These are phyloP conservation scores for Plebejus melissa DNA, from an alignment of 2,888 invertebrate genomes.

Conservation along the genomic window DNA sequence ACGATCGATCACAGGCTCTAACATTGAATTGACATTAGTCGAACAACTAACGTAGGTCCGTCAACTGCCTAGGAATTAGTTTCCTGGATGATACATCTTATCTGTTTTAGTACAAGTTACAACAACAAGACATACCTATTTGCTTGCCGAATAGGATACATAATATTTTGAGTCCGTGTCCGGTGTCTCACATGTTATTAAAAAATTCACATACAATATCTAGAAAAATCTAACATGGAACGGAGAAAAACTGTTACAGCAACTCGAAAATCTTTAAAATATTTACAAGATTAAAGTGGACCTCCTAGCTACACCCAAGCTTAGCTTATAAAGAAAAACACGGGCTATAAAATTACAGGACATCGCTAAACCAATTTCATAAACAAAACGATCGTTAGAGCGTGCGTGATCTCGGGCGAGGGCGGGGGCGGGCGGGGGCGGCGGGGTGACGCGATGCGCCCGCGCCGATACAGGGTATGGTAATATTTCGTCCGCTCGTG, in stretches of 20 bases:
- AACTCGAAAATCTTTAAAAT: not conserved
- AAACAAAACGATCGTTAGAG: conserved; percentile 2
- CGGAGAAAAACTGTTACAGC: not conserved
- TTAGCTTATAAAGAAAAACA: not conserved
- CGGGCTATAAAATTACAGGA: conserved; percentile 8
- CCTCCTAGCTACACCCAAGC: not conserved
- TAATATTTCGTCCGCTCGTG: conserved; percentile 70
- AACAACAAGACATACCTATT: no score
- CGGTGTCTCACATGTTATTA: no score
- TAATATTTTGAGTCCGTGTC: no score
- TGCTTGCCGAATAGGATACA: no score
- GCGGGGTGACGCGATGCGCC: conserved; percentile 34
- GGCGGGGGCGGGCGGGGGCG: conserved; percentile 30
- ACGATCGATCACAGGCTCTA: no score
- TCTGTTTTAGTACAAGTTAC: no score
- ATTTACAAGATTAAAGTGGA: not conserved
- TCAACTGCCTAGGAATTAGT: no score
- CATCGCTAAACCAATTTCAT: conserved; percentile 20
- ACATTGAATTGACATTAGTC: no score
- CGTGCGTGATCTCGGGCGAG: conserved; percentile 24
- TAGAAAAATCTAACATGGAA: no score
- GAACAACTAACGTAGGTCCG: no score
- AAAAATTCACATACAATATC: no score
- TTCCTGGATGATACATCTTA: no score
- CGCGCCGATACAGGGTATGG: conserved; percentile 54